Evolutionary conservation across 2,888 invertebrate genomes (phyloP).

Genomic region (Athalia cordata): DNA sequence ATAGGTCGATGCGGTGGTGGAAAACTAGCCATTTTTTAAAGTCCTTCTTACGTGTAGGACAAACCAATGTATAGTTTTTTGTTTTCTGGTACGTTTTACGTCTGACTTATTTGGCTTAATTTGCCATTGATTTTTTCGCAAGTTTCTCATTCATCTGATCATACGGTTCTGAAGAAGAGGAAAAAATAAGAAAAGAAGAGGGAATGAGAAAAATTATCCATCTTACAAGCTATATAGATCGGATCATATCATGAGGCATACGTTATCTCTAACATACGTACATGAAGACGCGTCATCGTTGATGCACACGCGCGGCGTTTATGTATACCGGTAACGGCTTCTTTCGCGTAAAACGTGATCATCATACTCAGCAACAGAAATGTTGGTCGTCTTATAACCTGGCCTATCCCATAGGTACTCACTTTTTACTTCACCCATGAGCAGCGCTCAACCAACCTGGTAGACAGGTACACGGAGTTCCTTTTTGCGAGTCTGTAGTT

Average conservation of each 20-base stretch:
- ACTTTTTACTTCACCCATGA: slow-evolving; percentile 6
- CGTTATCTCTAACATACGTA: not conserved
- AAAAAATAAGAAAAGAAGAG: too few relatives aligned
- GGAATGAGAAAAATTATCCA: not conserved
- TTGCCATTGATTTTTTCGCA: too few relatives aligned
- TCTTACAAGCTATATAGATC: not conserved
- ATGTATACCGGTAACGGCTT: slow-evolving; percentile 6
- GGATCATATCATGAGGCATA: too few relatives aligned
- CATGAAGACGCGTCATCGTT: not conserved
- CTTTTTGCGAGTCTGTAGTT: slow-evolving; percentile 12
- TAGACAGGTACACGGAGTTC: slow-evolving; percentile 1
- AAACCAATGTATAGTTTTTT: too few relatives aligned
- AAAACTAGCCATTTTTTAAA: not conserved
- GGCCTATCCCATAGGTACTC: not conserved
- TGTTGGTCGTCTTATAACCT: slow-evolving; percentile 2
- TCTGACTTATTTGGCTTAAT: too few relatives aligned
- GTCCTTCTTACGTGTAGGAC: not conserved
- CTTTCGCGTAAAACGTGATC: slow-evolving; percentile 34
- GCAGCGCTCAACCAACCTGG: not conserved
- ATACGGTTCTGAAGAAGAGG: too few relatives aligned
- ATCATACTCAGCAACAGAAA: slow-evolving; percentile 20
- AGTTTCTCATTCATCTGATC: too few relatives aligned
- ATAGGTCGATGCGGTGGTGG: slow-evolving; percentile 29
- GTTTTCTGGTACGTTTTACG: too few relatives aligned
- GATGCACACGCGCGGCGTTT: slow-evolving; percentile 23